These are phyloP conservation scores for Notarius lentiginosus DNA, from an alignment of 2,113 vertebrate genomes.

Conservation along the genomic window DNA sequence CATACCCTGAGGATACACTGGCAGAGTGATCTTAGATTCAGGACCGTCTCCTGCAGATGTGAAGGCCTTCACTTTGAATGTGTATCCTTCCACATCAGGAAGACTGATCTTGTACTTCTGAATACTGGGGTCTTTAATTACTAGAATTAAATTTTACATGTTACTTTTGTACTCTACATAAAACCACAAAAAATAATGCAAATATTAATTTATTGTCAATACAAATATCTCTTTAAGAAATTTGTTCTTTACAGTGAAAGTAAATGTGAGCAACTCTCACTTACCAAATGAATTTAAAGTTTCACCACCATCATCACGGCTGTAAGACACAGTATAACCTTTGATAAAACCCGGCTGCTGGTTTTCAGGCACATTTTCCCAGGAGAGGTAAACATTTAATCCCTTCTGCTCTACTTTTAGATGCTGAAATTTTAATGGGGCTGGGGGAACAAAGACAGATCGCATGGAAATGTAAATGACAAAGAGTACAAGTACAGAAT, in stretches of 20 bases:
- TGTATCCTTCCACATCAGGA: constrained; percentile 34
- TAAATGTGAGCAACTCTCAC: not conserved
- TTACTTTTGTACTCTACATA: not conserved
- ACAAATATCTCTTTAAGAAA: not conserved
- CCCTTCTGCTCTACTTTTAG: not conserved
- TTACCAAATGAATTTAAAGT: not conserved
- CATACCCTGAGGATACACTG: constrained; percentile 47
- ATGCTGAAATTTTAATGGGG: constrained; percentile 23
- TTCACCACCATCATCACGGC: not conserved
- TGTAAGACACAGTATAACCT: constrained; percentile 56
- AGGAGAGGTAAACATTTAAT: constrained; percentile 53
- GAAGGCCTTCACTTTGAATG: constrained; percentile 54
- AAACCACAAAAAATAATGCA: not conserved
- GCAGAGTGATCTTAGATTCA: fast-evolving
- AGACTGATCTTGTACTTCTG: constrained; percentile 55
- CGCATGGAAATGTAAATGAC: not conserved
- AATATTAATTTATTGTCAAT: not conserved
- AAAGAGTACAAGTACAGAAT: not conserved
- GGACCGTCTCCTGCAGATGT: constrained; percentile 60
- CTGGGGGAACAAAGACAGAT: not conserved
- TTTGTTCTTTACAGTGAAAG: not conserved
- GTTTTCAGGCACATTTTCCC: constrained; percentile 49
- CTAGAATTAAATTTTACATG: not conserved
- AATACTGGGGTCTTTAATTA: constrained; percentile 30
- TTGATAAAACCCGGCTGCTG: constrained; percentile 59